Base-by-base conservation (phyloP, 2,797 vertebrate genomes). In the Acanthis flammea region DNA sequence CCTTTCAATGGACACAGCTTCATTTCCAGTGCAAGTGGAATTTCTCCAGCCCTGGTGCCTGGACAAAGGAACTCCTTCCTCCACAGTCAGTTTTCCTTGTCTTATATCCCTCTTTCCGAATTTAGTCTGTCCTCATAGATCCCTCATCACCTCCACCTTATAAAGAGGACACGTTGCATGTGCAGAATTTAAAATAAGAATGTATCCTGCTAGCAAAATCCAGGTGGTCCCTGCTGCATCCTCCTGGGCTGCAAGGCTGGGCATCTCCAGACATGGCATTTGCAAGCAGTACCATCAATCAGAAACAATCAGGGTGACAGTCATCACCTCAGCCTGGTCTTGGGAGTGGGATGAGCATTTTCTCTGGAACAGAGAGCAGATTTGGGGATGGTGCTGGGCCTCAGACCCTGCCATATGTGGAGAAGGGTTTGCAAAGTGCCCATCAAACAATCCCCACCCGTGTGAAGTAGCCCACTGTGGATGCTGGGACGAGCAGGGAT, bases 231-330 rank as follows among this genome's bases (percentile, higher is more conserved):
- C 39, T 62, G 19, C 22, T 47, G 35, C 45, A 3, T 65, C 39
- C 28, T 48, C 8, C 24, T 1, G 4, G 24, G 25, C 48, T 87
- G 22, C 41, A 53, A 37, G 31, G 28, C 35, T 76, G 48, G 27
- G 3, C n/a, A 14, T 63, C 37, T 70, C 42, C 14, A 5, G 48
- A 47, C 12, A 10, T 3, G 12, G 17, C 33, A 28, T 68, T 62
- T 82, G 48, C 21, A 51, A 55, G 63, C 10, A 33, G 53, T 41
- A 67, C 30, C 50, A 19, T 65, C 50, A 37, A 2, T 55, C 68
- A 44, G 22, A 47, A 19, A 28, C 19, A 6, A 0, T 0, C 2
- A 6, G 8, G 9, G 4, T 71, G 57, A 35, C 28, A 50, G 31
- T 35, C 31, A 7, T 55, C 15, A 1, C 25, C 27, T 41, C 28